A percentile compares a stretch with the other conserved stretches of the same genome.
Conservation (phyloP, 1,140 invertebrate genomes). For the Drosophila persimilis region DNA sequence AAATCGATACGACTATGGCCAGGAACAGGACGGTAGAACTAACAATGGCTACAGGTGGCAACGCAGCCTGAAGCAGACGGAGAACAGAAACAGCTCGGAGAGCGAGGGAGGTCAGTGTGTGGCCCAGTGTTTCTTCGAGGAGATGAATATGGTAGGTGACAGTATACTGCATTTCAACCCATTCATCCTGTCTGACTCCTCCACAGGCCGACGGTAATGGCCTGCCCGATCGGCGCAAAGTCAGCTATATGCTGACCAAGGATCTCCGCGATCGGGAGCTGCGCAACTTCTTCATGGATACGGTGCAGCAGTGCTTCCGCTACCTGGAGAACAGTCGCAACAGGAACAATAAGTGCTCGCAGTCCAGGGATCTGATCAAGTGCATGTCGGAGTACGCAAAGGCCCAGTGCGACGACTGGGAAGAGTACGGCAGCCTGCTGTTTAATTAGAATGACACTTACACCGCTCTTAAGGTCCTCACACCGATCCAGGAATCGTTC, state of each 20-base stretch:
- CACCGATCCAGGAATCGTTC: constrained; percentile 81
- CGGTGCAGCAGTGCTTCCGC: constrained; percentile 85
- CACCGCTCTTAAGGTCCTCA: constrained; percentile 84
- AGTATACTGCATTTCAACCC: not conserved
- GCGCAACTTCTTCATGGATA: constrained; percentile 84
- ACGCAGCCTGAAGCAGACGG: constrained; percentile 25
- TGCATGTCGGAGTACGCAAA: constrained; percentile 85
- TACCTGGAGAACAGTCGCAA: constrained; percentile 83
- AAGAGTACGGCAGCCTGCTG: constrained; percentile 76
- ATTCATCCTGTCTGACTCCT: too few species aligned
- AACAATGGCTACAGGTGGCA: constrained; percentile 43
- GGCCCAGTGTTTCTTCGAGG: constrained; percentile 84
- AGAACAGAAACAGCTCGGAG: constrained; percentile 35
- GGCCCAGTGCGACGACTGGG: constrained; percentile 85
- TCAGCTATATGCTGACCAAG: constrained; percentile 84
- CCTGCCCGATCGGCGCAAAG: constrained; percentile 84
- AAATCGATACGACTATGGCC: constrained; percentile 3
- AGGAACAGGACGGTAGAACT: constrained; percentile 18
- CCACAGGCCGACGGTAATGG: constrained; percentile 84
- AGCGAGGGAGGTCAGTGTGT: constrained; percentile 76
- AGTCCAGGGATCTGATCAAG: constrained; percentile 83
- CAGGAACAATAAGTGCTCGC: constrained; percentile 84
- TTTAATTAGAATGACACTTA: constrained; percentile 64
- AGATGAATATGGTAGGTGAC: constrained; percentile 84
- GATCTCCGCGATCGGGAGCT: constrained; percentile 84